Base-by-base conservation (phyloP, 2,113 vertebrate species). In the Macquaria ambigua region DNA sequence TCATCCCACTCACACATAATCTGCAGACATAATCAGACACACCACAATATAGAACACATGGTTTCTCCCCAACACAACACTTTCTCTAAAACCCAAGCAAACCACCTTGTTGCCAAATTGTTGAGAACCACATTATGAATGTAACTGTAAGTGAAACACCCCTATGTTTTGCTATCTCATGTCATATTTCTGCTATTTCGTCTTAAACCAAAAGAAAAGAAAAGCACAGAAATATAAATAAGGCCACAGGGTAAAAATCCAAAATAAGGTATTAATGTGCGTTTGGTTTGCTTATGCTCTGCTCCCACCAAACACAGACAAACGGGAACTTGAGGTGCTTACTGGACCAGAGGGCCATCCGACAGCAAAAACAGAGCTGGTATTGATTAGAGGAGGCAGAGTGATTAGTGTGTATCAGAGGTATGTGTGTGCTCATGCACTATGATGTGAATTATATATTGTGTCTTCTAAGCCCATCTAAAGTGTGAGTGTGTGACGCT, bases 351-450 rank as follows among this genome's bases (percentile, higher is more conserved):
- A n/a, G 37, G 61, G 9, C 7, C 56, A 46, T 68, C 63, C 31
- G 55, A 69, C 31, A 63, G 16, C 10, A 50, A 28, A 81, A 58
- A 48, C 25, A 23, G 50, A 66, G 67, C 41, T 43, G 41, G 6
- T 56, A 23, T 55, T 28, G 63, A 69, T 71, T 61, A 77, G 41
- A 71, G 66, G 34, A 63, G 12, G 1, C 64, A 75, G 56, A 56
- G 63, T 69, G 46, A 71, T 72, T n/a, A 76, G 59, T 72, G 46
- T 5, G 0, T 58, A 46, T 76, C 56, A 74, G 23, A 66, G 18
- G n/a, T 25, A 37, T 46, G 52, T 68, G 37, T 63, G 18, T 55
- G 43, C 11, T 76, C 1, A 18, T 39, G 41, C 15, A 34, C 9
- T 18, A 10, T 28, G 5, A 53, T 31, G 53, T 41, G 11, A 61